Evolutionary conservation across 1,140 invertebrate genomes (phyloP), one percentile per base, ranked within the genome.

Genomic region (Drosophila takahashii): DNA sequence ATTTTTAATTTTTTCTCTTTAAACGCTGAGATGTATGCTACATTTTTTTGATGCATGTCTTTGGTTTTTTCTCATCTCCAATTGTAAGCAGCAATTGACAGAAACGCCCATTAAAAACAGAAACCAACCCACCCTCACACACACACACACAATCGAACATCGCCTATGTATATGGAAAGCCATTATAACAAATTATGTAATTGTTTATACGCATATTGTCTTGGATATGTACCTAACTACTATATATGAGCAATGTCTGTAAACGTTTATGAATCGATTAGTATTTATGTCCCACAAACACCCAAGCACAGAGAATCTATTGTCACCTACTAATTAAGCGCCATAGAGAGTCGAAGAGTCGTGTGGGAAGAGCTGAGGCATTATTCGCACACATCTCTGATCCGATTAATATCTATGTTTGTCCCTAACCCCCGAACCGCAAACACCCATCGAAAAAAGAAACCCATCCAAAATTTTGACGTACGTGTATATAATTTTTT

Each of bases 401-500:
- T 45, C 36, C 65, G 61, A 44, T 45, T 34, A 44, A 26, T 18
- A n/a, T 16, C 22, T 13, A 29, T 37, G 48, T 45, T 13, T 51
- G 15, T 66, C 27, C 16, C 5, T 27, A 27, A 41, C n/a, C 16
- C 6, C 39, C 32, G n/a, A 42, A n/a, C 15, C 8, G 15, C 41
- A 36, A 65, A 37, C 11, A 11, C 37, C 45, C 10, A n/a, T 62
- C n/a, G 27, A 44, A 11, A 36, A 18, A 15, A 32, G 29, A 42
- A 51, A 15, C 53, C 54, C 57, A 61, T 65, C 53, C 62, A 87
- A 65, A 74, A 77, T 84, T 87, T 87, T 91, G 89, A 91, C 89
- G 89, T 91, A 67, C 85, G 89, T 91, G 90, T 91, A 91, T 91
- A 91, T 91, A 91, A 91, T 91, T 90, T 91, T 91, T 90, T 79